Evolutionary conservation across 2,888 invertebrate species (phyloP).

Genomic region (Thecocarcelia acutangulata): DNA sequence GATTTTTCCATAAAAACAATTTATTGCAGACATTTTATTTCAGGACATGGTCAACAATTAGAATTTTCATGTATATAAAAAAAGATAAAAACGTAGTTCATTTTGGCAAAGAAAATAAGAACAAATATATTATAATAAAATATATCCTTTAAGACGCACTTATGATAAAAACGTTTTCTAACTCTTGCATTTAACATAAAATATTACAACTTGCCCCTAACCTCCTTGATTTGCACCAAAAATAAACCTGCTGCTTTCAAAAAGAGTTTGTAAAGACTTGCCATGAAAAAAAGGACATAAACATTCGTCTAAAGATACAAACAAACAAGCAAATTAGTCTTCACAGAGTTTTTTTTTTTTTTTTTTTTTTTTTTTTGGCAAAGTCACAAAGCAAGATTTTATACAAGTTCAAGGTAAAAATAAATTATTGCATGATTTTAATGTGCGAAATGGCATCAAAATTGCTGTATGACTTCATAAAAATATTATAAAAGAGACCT

Average conservation of each 20-base stretch:
- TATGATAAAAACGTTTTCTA: conserved; percentile 13
- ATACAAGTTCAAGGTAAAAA: conserved; percentile 67
- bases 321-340: conserved; percentile 16
- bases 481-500: neutral
- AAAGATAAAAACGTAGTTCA: too few relatives aligned
- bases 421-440: conserved; percentile 45
- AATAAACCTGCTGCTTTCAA: conserved; percentile 60
- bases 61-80: too few relatives aligned
- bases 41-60: too few relatives aligned
- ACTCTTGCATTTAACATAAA: conserved; percentile 10
- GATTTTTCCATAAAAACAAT: too few relatives aligned
- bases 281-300: conserved; percentile 9
- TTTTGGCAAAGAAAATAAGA: too few relatives aligned
- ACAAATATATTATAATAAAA: too few relatives aligned
- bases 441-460: conserved; percentile 30
- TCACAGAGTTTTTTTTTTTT: neutral
- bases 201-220: conserved; percentile 28
- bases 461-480: neutral
- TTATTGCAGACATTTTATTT: too few relatives aligned
- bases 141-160: conserved; percentile 23
- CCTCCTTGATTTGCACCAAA: conserved; percentile 48
- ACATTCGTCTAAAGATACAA: conserved; percentile 5
- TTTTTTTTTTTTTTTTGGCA: conserved; percentile 50
- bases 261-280: conserved; percentile 33
- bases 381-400: conserved; percentile 9